phyloP scores from a whole-genome alignment of 2,113 vertebrate species.

The Mandrillus leucophaeus region DNA sequence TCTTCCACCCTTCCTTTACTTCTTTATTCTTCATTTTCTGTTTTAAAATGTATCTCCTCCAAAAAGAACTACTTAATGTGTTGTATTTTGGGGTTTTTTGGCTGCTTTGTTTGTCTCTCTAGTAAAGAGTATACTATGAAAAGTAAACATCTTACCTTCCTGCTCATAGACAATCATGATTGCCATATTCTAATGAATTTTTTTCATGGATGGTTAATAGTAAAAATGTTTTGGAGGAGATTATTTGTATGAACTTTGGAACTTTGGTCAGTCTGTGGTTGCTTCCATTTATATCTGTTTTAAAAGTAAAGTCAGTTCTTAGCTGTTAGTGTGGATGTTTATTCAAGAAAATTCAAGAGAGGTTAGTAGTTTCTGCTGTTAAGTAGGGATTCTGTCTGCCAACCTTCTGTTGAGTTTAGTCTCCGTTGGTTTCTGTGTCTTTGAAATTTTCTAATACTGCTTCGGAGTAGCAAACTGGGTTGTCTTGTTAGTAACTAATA shows the following conservation, averaged over 20 bases:
- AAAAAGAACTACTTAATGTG: background rate
- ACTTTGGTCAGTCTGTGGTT: background rate
- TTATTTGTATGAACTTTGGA: constrained; percentile 1
- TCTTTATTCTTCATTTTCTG: background rate
- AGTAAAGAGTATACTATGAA: background rate
- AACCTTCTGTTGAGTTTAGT: background rate
- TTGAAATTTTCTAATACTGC: background rate
- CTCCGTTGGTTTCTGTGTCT: background rate
- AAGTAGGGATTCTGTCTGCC: background rate
- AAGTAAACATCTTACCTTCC: background rate
- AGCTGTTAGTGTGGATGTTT: background rate
- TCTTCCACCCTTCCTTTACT: background rate
- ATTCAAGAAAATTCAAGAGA: background rate
- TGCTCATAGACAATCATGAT: background rate
- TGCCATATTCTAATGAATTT: background rate
- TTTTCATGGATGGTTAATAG: background rate
- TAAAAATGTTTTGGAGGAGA: constrained; percentile 18
- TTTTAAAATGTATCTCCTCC: background rate
- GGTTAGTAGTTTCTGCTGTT: background rate
- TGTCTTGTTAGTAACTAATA: background rate
- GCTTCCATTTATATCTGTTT: constrained; percentile 41
- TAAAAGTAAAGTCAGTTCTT: background rate
- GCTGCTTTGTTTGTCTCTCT: background rate
- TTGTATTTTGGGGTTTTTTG: no score
- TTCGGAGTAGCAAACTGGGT: background rate